A percentile compares a stretch with the other conserved stretches of the same genome.
These are phyloP conservation scores for Brachynemurus nebulosus DNA, from an alignment of 2,888 invertebrate species.

Conservation along the genomic window DNA sequence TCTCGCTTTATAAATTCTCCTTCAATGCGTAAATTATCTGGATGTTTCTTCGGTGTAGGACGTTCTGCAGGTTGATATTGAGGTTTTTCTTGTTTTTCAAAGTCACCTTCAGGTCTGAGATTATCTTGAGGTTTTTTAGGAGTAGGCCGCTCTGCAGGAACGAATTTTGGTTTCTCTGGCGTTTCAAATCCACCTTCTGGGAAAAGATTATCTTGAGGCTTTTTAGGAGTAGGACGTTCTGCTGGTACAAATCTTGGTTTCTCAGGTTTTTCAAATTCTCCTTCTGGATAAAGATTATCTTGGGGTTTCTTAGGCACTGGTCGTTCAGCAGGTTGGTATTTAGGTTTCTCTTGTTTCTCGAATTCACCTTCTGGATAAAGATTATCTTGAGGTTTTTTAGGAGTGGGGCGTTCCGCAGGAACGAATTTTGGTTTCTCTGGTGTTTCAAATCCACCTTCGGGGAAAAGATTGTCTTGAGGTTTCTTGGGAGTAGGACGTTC, in stretches of 20 bases:
- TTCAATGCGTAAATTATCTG: constrained; percentile 45
- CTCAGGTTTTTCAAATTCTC: constrained; percentile 36
- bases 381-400: constrained; percentile 28
- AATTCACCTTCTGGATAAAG: constrained; percentile 35
- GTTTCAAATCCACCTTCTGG: constrained; percentile 35
- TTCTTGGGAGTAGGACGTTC: constrained; percentile 32
- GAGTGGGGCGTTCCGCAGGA: constrained; percentile 25
- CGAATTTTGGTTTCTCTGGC: constrained; percentile 29
- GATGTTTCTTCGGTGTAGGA: constrained; percentile 36
- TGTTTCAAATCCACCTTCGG: constrained; percentile 37
- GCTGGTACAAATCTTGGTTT: constrained; percentile 36
- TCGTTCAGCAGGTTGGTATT: constrained; percentile 33
- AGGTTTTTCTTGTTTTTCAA: constrained; percentile 27
- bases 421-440: constrained; percentile 21
- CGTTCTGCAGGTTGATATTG: constrained; percentile 28
- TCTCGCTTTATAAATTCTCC: constrained; percentile 39
- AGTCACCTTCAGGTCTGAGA: constrained; percentile 33
- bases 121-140: constrained; percentile 29
- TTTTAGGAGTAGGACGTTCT: constrained; percentile 28
- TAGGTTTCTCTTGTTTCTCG: constrained; percentile 25
- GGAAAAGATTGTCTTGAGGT: constrained; percentile 33
- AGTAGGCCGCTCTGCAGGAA: constrained; percentile 27
- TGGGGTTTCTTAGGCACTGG: constrained; percentile 35
- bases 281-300: constrained; percentile 38
- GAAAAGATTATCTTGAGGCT: constrained; percentile 30